Evolutionary conservation across 2,888 invertebrate genomes (phyloP).

Genomic region (Andricus curvator): DNA sequence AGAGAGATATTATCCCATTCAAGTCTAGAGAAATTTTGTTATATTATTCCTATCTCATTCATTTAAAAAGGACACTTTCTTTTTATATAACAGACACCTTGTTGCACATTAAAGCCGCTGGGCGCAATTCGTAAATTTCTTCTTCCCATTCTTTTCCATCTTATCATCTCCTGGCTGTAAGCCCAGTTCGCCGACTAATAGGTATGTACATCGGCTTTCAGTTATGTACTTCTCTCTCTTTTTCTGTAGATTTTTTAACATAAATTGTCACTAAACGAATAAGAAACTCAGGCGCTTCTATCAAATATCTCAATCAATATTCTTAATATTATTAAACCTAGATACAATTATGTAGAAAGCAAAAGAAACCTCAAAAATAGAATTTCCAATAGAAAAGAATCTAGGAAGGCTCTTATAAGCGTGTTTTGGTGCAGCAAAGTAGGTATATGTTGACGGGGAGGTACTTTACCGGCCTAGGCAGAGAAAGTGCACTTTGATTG

Average conservation of each 20-base stretch:
- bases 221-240: not conserved
- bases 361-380: too few relatives aligned
- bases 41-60: slow-evolving; percentile 12
- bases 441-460: too few relatives aligned
- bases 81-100: not conserved
- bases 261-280: not conserved
- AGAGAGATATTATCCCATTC: not conserved
- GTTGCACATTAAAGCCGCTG: slow-evolving; percentile 28
- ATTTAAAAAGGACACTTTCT: not conserved
- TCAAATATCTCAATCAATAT: not conserved
- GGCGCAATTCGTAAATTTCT: not conserved
- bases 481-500: too few relatives aligned
- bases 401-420: too few relatives aligned
- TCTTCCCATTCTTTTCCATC: slow-evolving; percentile 11
- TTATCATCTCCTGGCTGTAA: slow-evolving; percentile 33
- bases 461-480: too few relatives aligned
- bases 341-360: too few relatives aligned
- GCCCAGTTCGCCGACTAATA: slow-evolving; percentile 9
- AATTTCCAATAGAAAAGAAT: too few relatives aligned
- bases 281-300: not conserved
- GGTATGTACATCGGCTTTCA: not conserved
- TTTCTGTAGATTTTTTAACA: not conserved
- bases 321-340: not conserved
- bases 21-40: slow-evolving; percentile 20
- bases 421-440: too few relatives aligned